These are phyloP conservation scores for Lamprologus sp. DNA, from an alignment of 2,113 vertebrate species.

Conservation along the genomic window DNA sequence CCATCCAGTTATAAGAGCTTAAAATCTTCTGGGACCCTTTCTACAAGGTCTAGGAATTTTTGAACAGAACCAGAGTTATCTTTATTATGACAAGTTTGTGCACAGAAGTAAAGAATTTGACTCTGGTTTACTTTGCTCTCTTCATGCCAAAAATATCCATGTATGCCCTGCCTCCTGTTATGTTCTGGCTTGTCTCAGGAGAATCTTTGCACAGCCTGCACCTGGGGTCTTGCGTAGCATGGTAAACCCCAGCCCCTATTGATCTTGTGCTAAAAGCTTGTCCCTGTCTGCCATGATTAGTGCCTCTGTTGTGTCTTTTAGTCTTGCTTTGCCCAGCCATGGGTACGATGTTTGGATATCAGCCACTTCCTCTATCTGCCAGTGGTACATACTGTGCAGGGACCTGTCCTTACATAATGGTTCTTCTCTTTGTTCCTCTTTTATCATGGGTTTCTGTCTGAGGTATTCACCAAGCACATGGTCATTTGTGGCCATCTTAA, in stretches of 20 bases:
- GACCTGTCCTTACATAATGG: not conserved
- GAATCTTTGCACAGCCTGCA: not conserved
- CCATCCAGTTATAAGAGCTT: not conserved
- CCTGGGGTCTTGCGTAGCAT: not conserved
- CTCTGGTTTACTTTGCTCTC: not conserved
- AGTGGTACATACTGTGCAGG: not conserved
- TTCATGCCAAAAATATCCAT: not conserved
- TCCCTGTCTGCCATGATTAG: not conserved
- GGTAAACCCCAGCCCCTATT: not conserved
- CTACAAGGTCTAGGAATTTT: not conserved
- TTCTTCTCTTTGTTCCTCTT: not conserved
- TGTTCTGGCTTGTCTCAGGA: not conserved
- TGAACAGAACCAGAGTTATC: not conserved
- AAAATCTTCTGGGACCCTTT: not conserved
- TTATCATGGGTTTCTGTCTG: not conserved
- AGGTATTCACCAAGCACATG: not conserved
- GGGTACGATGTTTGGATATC: not conserved
- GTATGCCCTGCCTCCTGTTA: not conserved
- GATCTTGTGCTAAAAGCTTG: not conserved
- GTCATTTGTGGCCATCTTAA: not conserved
- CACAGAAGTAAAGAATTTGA: not conserved
- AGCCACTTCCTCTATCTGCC: not conserved
- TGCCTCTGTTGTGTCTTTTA: not conserved
- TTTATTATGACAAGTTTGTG: not conserved
- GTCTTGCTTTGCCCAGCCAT: not conserved